Base-by-base conservation (phyloP, 1,140 invertebrate species). In the Steinernema khuongi region DNA sequence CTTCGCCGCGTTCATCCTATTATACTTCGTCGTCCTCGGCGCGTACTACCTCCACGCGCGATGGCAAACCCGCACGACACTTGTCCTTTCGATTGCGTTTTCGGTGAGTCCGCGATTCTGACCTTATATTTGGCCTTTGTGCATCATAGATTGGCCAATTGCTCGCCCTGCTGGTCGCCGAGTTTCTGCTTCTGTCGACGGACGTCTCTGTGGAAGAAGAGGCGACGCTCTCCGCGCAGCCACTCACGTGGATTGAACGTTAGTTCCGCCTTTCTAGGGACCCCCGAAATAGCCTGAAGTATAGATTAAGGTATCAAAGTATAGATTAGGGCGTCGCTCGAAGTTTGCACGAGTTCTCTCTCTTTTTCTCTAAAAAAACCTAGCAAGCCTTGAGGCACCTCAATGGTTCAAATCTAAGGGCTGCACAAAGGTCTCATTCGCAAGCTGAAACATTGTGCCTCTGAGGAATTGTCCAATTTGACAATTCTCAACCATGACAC, bases 161-260 rank as follows among this genome's bases (percentile, higher is more conserved):
- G 14, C 14, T 22, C 19, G 14, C 14, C 19, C 50, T 60, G 4
- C 50, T 60, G 14, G 2, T 60, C 4, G 26, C 19, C 14, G 50
- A 22, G 19, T 7, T 60, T 22, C 4, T 60, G 4, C 50, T 60
- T 11, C 19, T 60, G 11, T n/a, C 50, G 7, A n/a, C 50, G 4
- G 19, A 22, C 14, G 50, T 22, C 19, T 4, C 22, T 22, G 19
- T 17, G 11, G 50, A 60, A 7, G 50, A 60, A 7, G 50, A 60
- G 2, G 19, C 50, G 4, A 4, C 50, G 11, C 26, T 60, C 22
- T 11, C 19, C 22, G 19, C 22, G 4, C 14, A 11, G 4, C 50
- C 50, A 4, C 14, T 60, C 4, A 60, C 50, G 50, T 60, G 50
- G 50, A 60, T 60, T 60, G 22, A 60, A 60, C 50, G 50, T 60